Evolutionary conservation across 2,888 invertebrate genomes (phyloP).

Genomic region (Athetis lepigone): DNA sequence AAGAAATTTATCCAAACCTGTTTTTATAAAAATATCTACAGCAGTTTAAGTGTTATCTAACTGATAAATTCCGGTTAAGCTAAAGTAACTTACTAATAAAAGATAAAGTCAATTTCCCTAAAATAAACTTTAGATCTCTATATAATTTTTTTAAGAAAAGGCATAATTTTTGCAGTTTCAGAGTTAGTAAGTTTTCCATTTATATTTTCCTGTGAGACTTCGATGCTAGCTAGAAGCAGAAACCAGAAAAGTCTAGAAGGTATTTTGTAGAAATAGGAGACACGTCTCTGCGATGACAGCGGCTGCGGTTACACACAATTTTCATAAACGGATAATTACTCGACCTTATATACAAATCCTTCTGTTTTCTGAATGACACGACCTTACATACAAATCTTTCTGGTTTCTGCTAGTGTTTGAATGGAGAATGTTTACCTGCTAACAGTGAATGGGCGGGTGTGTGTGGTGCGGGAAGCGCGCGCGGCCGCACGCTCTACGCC

Average conservation of each 20-base stretch:
- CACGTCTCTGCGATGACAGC: too few species aligned
- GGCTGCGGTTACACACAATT: too few species aligned
- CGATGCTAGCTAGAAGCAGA: background rate
- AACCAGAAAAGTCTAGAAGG: background rate
- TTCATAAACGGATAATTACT: background rate
- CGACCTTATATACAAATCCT: background rate
- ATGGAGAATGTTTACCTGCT: constrained; percentile 83
- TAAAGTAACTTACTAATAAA: background rate
- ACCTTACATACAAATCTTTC: background rate
- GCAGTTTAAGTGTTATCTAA: constrained; percentile 7
- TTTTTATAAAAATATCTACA: background rate
- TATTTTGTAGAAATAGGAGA: too few species aligned
- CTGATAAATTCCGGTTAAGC: background rate
- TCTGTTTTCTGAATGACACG: background rate
- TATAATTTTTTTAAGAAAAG: constrained; percentile 6
- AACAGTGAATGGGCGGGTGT: constrained; percentile 91
- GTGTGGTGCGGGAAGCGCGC: constrained; percentile 88
- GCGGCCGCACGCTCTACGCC: constrained; percentile 88
- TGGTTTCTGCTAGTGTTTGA: constrained; percentile 7
- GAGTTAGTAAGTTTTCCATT: background rate
- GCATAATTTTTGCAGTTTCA: background rate
- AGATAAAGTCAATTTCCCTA: background rate
- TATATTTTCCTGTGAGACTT: constrained; percentile 8
- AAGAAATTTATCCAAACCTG: background rate
- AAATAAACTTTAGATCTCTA: background rate